Percentiles rank a stretch among this genome's conserved stretches.
Conservation (phyloP, 2,888 invertebrate species). For the Tenthredo mesomela region DNA sequence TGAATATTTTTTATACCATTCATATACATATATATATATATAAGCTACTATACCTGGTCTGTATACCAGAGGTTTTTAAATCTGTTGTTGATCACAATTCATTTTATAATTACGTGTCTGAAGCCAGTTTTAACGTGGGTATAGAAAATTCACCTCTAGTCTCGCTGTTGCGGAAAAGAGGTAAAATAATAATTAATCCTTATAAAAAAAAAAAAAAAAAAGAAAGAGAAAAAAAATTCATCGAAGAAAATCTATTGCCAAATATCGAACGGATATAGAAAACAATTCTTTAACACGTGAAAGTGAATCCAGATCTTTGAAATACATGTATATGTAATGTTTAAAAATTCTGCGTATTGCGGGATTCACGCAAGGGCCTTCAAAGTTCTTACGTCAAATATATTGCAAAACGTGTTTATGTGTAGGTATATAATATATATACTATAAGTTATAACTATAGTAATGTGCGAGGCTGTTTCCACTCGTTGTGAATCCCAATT, state of each 20-base stretch:
- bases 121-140: neutral
- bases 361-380: neutral
- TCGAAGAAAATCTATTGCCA: no score
- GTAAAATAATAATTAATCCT: neutral
- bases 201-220: no score
- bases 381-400: neutral
- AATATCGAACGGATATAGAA: no score
- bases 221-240: no score
- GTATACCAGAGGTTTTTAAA: neutral
- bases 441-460: no score
- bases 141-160: neutral
- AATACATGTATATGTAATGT: neutral
- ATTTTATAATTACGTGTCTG: constrained; percentile 1
- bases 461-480: neutral
- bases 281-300: no score
- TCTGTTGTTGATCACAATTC: neutral
- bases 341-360: neutral
- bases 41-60: neutral
- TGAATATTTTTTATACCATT: no score
- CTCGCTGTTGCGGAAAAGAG: neutral
- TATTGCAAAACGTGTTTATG: neutral
- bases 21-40: no score
- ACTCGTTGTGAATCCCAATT: constrained; percentile 2
- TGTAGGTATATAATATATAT: neutral
- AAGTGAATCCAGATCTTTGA: neutral